Evolutionary conservation across 2,113 vertebrate species (phyloP).

Genomic region (Pseudolaguvia tuberculata): DNA sequence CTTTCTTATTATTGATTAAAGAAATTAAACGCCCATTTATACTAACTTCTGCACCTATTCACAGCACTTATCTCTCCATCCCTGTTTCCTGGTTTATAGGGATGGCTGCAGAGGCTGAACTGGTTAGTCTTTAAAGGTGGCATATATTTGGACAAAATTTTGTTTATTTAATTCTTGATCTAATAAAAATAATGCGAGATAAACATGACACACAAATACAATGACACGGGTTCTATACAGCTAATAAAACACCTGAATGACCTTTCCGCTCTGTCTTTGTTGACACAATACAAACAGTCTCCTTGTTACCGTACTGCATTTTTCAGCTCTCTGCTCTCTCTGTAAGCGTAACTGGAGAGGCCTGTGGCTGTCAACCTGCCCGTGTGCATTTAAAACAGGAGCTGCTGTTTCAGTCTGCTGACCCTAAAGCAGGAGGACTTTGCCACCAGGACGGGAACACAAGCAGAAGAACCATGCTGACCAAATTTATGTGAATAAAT

Average conservation of each 20-base stretch:
- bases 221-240: background rate
- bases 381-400: conserved; percentile 69
- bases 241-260: conserved; percentile 6
- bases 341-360: conserved; percentile 68
- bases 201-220: background rate
- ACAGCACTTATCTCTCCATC: no score
- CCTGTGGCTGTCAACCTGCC: conserved; percentile 25
- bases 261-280: conserved; percentile 29
- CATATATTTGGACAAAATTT: no score
- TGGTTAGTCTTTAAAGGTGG: no score
- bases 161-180: no score
- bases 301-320: conserved; percentile 29
- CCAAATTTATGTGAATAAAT: background rate
- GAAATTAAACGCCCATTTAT: no score
- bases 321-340: conserved; percentile 49
- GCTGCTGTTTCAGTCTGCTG: conserved; percentile 56
- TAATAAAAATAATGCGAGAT: no score
- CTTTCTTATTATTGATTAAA: no score
- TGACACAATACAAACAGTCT: conserved; percentile 39
- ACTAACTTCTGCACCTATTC: no score
- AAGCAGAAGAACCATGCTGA: conserved; percentile 39
- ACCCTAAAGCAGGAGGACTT: conserved; percentile 56
- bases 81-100: no score
- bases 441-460: conserved; percentile 51
- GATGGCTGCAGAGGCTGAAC: no score